Conservation (phyloP, 2,888 invertebrate species). For the Busseola fusca region DNA sequence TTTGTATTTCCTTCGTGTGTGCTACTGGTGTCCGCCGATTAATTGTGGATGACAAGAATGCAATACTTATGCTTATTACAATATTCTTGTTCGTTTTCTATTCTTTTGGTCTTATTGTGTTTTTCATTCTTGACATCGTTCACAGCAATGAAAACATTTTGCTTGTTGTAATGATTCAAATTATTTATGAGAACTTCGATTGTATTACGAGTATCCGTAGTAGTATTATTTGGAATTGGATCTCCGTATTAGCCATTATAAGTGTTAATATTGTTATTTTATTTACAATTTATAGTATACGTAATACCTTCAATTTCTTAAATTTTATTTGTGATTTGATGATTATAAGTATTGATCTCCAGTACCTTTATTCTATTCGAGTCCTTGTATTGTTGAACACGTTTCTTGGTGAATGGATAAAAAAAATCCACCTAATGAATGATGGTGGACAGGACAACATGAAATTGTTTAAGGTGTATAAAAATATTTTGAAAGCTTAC, state of each 20-base stretch:
- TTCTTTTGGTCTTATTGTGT: too few species aligned
- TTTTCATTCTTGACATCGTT: not conserved
- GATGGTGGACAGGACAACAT: not conserved
- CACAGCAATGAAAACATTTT: slow-evolving; percentile 28
- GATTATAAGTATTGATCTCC: not conserved
- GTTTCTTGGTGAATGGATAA: slow-evolving; percentile 26
- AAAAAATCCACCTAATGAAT: not conserved
- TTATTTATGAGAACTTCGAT: not conserved
- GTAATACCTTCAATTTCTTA: not conserved
- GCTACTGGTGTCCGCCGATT: not conserved
- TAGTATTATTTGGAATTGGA: slow-evolving; percentile 42
- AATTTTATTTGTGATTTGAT: not conserved
- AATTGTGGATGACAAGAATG: not conserved
- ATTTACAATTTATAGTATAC: accelerated
- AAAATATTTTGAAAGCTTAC: slow-evolving; percentile 29
- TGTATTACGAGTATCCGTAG: slow-evolving; percentile 7
- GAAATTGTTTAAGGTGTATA: slow-evolving; percentile 27
- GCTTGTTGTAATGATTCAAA: slow-evolving; percentile 25
- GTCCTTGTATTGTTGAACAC: slow-evolving; percentile 8
- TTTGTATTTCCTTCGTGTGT: not conserved
- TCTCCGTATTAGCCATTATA: not conserved
- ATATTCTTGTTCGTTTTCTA: not conserved
- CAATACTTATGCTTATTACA: not conserved
- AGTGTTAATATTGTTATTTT: not conserved
- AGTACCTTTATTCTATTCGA: not conserved